These are phyloP conservation scores for Standfussiana lucernea DNA, from an alignment of 2,888 invertebrate genomes.

Conservation along the genomic window DNA sequence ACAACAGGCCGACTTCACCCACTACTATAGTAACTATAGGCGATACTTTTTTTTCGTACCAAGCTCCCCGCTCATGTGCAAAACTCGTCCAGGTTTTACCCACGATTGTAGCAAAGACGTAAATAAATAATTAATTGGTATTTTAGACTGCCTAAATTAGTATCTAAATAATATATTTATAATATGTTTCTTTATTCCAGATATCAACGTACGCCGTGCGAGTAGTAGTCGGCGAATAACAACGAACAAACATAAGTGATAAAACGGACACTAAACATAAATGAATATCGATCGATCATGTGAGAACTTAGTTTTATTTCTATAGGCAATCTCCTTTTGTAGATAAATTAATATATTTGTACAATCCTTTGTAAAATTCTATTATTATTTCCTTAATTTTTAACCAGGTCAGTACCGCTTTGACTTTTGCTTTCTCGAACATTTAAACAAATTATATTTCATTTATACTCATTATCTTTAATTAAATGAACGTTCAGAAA, in stretches of 20 bases:
- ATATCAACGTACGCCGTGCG: constrained; percentile 89
- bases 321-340: constrained; percentile 79
- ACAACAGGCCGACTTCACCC: too few species aligned
- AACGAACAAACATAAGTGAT: constrained; percentile 87
- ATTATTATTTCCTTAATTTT: constrained; percentile 69
- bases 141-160: neutral
- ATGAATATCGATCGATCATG: constrained; percentile 71
- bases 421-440: constrained; percentile 75
- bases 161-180: neutral
- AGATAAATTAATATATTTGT: constrained; percentile 83
- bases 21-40: neutral
- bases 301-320: constrained; percentile 81
- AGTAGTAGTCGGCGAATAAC: constrained; percentile 86
- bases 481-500: constrained; percentile 81
- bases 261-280: constrained; percentile 78
- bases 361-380: constrained; percentile 73
- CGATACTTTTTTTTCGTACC: neutral
- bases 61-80: neutral
- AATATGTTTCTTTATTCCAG: constrained; percentile 74
- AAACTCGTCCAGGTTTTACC: neutral
- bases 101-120: neutral
- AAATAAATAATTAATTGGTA: neutral
- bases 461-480: constrained; percentile 86
- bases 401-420: constrained; percentile 79
- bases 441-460: constrained; percentile 69